Base-by-base conservation (phyloP, 2,888 invertebrate species). In the Palloptera scutellata region DNA sequence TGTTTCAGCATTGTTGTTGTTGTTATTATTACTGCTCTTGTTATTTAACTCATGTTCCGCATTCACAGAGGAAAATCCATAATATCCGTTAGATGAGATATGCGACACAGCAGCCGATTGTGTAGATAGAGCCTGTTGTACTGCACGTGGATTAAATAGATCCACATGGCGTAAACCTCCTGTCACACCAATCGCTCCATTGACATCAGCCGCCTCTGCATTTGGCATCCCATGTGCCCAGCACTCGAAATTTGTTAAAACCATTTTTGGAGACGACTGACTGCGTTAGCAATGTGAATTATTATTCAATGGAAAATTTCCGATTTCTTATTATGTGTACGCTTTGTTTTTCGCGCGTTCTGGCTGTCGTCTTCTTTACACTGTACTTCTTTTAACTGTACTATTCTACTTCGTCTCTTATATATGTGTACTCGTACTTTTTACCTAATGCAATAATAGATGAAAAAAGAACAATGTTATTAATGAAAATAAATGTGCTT, bases 181-280 rank as follows among this genome's bases (percentile, higher is more conserved):
- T n/a, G 20, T 45, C n/a, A n/a, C 55, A 12, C 48, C 57, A 51
- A 64, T 57, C 9, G 70, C 64, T 43, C 74, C 79, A 30, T 6
- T 6, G 6, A 69, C 67, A 11, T 19, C 20, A 30, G 43, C 60
- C n/a, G 20, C 55, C 17, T 17, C 55, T n/a, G 45, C 57, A 51
- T 64, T 57, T 10, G 70, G 64, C 48, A 74, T 79, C 65, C 80
- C 81, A 75, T 81, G 78, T 72, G 83, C 83, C 83, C 83, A 83
- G 71, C 79, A 81, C 75, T 83, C 83, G 68, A 81, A 79, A 77
- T 80, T 83, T 30, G 82, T 83, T 70, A 83, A 76, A 65, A 83
- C 83, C 83, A 83, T 83, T 20, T 15, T 40, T 19, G 58, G 15
- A 30, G 2, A 30, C 6, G 30, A 30, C 30, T 30, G 30, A 30